Evolutionary conservation across 2,888 invertebrate genomes (phyloP).

Genomic region (Leptogaster cylindrica): DNA sequence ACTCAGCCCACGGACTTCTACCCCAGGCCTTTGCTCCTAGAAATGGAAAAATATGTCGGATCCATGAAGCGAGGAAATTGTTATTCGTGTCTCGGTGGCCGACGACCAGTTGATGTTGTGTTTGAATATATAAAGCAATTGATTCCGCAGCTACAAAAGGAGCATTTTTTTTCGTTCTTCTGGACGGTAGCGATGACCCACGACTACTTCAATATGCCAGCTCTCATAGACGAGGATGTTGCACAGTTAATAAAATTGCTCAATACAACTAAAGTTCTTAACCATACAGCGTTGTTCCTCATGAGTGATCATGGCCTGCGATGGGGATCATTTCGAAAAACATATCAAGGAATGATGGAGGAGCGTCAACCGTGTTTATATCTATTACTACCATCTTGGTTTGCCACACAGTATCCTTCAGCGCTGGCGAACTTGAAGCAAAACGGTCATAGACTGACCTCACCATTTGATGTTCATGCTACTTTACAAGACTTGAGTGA

Average conservation of each 20-base stretch:
- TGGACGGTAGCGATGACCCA: conserved; percentile 87
- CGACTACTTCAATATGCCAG: conserved; percentile 81
- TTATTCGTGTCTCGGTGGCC: conserved; percentile 73
- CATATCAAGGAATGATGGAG: conserved; percentile 86
- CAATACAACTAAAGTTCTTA: conserved; percentile 59
- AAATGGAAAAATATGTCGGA: conserved; percentile 72
- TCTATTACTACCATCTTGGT: conserved; percentile 75
- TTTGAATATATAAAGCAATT: conserved; percentile 75
- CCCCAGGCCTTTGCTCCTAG: conserved; percentile 74
- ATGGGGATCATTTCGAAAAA: conserved; percentile 80
- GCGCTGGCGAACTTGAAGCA: conserved; percentile 70
- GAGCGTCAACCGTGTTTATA: conserved; percentile 85
- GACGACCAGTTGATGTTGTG: conserved; percentile 73
- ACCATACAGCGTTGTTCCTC: conserved; percentile 73
- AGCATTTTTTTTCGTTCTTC: conserved; percentile 79
- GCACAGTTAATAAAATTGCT: conserved; percentile 49
- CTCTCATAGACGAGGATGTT: conserved; percentile 70
- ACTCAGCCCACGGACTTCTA: conserved; percentile 87
- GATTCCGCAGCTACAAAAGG: conserved; percentile 64
- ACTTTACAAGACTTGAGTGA: conserved; percentile 75
- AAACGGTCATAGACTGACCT: conserved; percentile 77
- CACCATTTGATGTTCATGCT: conserved; percentile 83
- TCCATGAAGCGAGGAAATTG: conserved; percentile 69
- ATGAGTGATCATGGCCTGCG: conserved; percentile 91
- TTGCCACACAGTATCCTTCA: conserved; percentile 67